Evolutionary conservation across 2,888 invertebrate genomes (phyloP).

Genomic region (Apomyelois bistriatella): DNA sequence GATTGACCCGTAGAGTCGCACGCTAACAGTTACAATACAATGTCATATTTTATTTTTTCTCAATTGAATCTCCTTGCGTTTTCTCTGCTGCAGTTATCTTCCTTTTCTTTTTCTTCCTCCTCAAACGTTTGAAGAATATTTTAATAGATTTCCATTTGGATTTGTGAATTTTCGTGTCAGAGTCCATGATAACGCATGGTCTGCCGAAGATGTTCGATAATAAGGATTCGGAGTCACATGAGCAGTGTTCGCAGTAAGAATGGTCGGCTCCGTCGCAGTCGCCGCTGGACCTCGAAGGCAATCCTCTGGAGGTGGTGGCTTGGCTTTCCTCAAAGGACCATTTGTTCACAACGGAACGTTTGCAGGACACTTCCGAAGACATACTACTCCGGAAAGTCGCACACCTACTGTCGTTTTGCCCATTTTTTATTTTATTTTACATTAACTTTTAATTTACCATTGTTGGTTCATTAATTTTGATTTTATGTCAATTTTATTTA

Average conservation of each 20-base stretch:
- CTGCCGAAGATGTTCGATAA: constrained; percentile 21
- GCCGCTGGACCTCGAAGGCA: constrained; percentile 43
- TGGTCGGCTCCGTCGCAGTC: constrained; percentile 39
- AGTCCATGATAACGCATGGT: constrained; percentile 53
- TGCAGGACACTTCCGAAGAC: constrained; percentile 21
- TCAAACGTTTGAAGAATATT: constrained; percentile 36
- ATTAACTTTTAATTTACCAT: neutral
- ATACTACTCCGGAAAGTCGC: constrained; percentile 18
- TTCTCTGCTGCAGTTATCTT: neutral
- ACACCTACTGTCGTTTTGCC: neutral
- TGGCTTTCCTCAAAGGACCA: constrained; percentile 40
- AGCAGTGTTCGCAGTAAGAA: constrained; percentile 38
- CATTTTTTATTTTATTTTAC: neutral
- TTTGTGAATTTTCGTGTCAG: constrained; percentile 38
- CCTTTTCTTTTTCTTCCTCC: constrained; percentile 24
- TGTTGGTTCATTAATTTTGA: neutral
- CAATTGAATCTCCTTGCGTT: constrained; percentile 12
- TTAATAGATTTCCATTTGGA: constrained; percentile 51
- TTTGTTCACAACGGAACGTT: constrained; percentile 24
- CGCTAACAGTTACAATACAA: neutral
- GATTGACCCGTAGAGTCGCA: neutral
- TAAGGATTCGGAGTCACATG: constrained; percentile 36
- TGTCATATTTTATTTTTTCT: constrained; percentile 8
- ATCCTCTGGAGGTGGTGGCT: constrained; percentile 54
- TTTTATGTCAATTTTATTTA: neutral